Base-by-base conservation (phyloP, 2,113 vertebrate species). In the Siniperca chuatsi region DNA sequence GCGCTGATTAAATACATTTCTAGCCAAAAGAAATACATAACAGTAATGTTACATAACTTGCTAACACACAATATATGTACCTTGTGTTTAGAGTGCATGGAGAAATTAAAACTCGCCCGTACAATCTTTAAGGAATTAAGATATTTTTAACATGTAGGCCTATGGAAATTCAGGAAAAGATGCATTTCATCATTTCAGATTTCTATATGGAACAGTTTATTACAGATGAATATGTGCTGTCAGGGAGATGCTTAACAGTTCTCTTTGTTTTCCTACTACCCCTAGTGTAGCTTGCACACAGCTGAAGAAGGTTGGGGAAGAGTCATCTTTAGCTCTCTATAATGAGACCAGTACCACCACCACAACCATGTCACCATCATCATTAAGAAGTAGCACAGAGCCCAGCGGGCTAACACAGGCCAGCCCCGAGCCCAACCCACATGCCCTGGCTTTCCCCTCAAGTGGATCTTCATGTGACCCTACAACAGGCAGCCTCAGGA, bases 221-320 rank as follows among this genome's bases (percentile, higher is more conserved):
- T 88, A 9, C 83, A 73, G 83, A 37, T 80, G 46, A 82, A 79
- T 85, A 60, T 81, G 80, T 89, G 48, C 75, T 91, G 72, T 93
- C 84, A 90, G 76, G 69, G 82, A 94, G 94, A 96, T 97, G 95
- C 96, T 97, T 99, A 98, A 99, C 95, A 93, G 94, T 96, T 97
- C 94, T 97, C 92, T 97, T 92, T 97, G 95, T 96, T 96, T 96
- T 95, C 96, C 97, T 98, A 92, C 97, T 97, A 96, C 97, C 97
- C 96, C 97, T 98, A 99, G 98, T 99, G 97, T 99, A 99, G 97
- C 97, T 97, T 96, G 96, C 95, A 97, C 96, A 97, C 97, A 97
- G 95, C 97, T 96, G 97, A 96, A 96, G 96, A 97, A 96, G 95
- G 96, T 94, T 96, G 97, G 95, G 96, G 95, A 94, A 97, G 96